phyloP scores from a whole-genome alignment of 2,888 invertebrate species.

The Rhopalosiphum nymphaeae region DNA sequence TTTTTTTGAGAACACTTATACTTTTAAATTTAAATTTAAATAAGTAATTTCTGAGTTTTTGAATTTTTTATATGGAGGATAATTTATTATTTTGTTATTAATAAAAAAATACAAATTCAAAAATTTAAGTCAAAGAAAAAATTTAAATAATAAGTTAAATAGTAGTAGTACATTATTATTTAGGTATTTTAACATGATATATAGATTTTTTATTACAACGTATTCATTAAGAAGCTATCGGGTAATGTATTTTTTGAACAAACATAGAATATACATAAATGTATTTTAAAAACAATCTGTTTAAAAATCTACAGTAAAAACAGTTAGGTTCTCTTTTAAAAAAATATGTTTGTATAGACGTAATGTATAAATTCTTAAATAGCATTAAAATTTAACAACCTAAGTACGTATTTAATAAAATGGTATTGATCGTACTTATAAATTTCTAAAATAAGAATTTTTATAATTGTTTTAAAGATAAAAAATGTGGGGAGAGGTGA shows the following conservation, averaged over 20 bases:
- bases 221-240: too few species aligned
- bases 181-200: too few species aligned
- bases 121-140: too few species aligned
- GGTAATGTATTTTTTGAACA: not conserved
- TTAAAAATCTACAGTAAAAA: too few species aligned
- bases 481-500: not conserved
- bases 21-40: not conserved
- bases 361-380: not conserved
- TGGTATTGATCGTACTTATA: not conserved
- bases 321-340: not conserved
- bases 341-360: not conserved
- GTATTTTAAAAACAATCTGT: too few species aligned
- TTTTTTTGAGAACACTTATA: not conserved
- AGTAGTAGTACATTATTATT: too few species aligned
- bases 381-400: not conserved
- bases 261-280: not conserved
- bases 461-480: not conserved
- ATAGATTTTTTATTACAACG: too few species aligned
- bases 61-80: not conserved
- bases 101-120: too few species aligned
- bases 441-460: not conserved
- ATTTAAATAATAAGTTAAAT: too few species aligned
- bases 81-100: not conserved
- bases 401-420: not conserved
- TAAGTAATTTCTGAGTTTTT: too few species aligned